Base-by-base conservation (phyloP, 2,797 vertebrate species). In the Lithobates pipiens region DNA sequence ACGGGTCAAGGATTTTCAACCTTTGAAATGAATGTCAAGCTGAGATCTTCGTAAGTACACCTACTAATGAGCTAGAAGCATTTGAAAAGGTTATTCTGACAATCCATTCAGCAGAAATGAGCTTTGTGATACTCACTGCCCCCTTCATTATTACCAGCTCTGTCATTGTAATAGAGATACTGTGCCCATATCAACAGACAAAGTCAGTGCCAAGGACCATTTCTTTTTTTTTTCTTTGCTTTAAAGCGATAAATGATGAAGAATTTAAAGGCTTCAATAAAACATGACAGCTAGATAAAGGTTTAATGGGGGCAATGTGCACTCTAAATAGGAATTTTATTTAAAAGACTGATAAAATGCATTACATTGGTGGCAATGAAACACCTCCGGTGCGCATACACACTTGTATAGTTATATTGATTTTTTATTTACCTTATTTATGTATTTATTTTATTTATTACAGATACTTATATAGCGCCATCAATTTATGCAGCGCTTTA, bases 21-120 rank as follows among this genome's bases (percentile, higher is more conserved):
- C 65, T 71, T 80, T 76, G 78, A 81, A 32, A 65, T 86, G 11
- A 82, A 86, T 57, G 67, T 80, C 72, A 82, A 76, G 44, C 73
- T 86, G 78, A 79, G 74, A 39, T 65, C 85, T 29, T 82, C 32
- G 79, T 86, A 77, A 86, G 85, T 77, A n/a, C 36, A 39, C 34
- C 61, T 42, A 29, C 21, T 84, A 77, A 84, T 78, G 36, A 39
- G 54, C 29, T 27, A 72, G 76, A 57, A 21, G 10, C 16, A 23
- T 54, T 27, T 29, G 67, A 65, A 57, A 54, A 78, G 65, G 68
- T 78, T 71, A 77, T 65, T 63, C 46, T 84, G 68, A n/a, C 61
- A 63, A 77, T 70, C 29, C 23, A 18, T 36, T n/a, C 74, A 54
- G 18, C 15, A 39, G 29, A 76, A 54, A 46, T n/a, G 74, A 54